Conservation (phyloP, 2,113 vertebrate species). For the Aphyosemion australe region DNA sequence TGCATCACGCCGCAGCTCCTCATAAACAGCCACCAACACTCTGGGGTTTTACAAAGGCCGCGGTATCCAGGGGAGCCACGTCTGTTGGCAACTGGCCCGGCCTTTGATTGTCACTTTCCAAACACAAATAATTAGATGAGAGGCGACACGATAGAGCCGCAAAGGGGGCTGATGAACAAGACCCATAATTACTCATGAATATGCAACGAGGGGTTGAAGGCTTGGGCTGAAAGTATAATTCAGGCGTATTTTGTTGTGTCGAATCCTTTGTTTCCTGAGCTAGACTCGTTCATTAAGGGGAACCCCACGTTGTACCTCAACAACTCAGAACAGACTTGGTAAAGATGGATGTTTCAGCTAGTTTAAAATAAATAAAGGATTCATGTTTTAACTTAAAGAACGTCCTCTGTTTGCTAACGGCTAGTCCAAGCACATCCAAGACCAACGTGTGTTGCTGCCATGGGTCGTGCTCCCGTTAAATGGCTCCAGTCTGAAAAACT, state of each 20-base stretch:
- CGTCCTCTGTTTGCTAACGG: too few relatives aligned
- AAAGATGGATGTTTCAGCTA: too few relatives aligned
- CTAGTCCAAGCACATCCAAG: too few relatives aligned
- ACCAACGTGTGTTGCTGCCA: too few relatives aligned
- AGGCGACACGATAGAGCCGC: conserved; percentile 66
- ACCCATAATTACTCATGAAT: conserved; percentile 79
- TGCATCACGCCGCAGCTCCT: conserved; percentile 48
- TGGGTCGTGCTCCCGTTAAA: too few relatives aligned
- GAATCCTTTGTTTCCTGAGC: conserved; percentile 37
- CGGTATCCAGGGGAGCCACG: conserved; percentile 46
- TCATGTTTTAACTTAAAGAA: too few relatives aligned
- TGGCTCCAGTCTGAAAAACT: too few relatives aligned
- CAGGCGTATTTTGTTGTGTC: conserved; percentile 38
- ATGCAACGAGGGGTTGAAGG: conserved; percentile 67
- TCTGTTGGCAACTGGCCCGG: conserved; percentile 34
- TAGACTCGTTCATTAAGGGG: conserved; percentile 23
- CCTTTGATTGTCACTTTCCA: conserved; percentile 69
- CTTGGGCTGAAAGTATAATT: conserved; percentile 55
- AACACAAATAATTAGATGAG: conserved; percentile 73
- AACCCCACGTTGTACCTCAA: conserved; percentile 2
- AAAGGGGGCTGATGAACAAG: conserved; percentile 49
- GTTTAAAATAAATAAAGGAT: too few relatives aligned
- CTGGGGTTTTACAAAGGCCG: conserved; percentile 49
- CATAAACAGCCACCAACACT: conserved; percentile 36
- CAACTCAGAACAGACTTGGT: too few relatives aligned